Evolutionary conservation across 2,113 vertebrate species (phyloP).

Genomic region (Coptodon rendalli): DNA sequence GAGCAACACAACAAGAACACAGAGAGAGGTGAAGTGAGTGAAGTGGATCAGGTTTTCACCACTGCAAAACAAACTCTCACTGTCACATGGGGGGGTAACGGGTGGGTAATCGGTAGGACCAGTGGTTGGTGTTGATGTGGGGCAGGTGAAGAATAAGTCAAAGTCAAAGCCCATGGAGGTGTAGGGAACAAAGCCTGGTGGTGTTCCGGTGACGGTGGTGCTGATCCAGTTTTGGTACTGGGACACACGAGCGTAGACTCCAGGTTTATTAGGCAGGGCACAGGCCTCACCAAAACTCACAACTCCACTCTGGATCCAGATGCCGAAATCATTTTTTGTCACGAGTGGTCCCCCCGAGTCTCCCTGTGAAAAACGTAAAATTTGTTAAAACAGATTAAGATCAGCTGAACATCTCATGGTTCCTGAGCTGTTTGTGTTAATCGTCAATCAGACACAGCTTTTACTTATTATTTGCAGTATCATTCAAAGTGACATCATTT

Average conservation of each 20-base stretch:
- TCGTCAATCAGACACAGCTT: no score
- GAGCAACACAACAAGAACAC: not conserved
- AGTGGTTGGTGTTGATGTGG: not conserved
- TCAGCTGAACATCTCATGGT: no score
- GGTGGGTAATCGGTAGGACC: no score
- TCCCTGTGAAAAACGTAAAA: not conserved
- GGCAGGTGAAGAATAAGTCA: not conserved
- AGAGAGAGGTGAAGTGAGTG: not conserved
- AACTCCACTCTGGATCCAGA: not conserved
- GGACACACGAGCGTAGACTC: not conserved
- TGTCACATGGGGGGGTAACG: no score
- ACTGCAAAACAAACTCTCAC: no score
- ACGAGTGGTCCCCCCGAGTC: not conserved
- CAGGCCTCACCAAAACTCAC: not conserved
- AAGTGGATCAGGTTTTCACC: not conserved
- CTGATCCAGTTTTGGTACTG: not conserved
- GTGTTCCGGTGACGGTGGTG: not conserved
- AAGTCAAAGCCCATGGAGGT: not conserved
- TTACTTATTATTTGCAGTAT: no score
- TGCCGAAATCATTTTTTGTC: no score
- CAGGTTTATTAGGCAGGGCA: not conserved
- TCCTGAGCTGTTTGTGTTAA: no score
- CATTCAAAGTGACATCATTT: no score
- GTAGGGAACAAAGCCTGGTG: not conserved
- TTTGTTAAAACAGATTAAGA: no score